phyloP scores from a whole-genome alignment of 2,888 invertebrate species.

The Thera britannica region DNA sequence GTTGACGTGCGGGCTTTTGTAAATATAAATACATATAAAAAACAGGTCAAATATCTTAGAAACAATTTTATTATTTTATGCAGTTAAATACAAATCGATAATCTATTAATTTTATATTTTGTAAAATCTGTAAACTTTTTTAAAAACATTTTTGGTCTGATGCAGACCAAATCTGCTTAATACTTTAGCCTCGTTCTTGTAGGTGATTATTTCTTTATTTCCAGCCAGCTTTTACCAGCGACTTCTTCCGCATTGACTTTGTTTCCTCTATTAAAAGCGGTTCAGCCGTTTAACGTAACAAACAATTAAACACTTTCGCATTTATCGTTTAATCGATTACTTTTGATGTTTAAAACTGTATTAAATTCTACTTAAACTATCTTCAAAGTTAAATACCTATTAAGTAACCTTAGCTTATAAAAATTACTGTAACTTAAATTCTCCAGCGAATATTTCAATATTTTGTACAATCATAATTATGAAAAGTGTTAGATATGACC shows the following conservation, averaged over 20 bases:
- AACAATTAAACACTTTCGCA: background rate
- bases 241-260: background rate
- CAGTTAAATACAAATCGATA: constrained; percentile 46
- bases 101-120: constrained; percentile 20
- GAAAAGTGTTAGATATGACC: background rate
- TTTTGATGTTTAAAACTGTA: constrained; percentile 4
- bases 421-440: background rate
- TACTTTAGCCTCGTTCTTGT: constrained; percentile 63
- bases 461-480: background rate
- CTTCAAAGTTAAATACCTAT: constrained; percentile 37
- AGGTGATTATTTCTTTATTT: constrained; percentile 32
- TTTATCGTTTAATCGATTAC: background rate
- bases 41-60: constrained; percentile 37
- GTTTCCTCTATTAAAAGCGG: background rate
- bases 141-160: constrained; percentile 65
- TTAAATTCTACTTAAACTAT: constrained; percentile 22
- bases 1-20: background rate
- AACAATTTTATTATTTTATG: constrained; percentile 50
- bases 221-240: background rate
- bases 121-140: constrained; percentile 26
- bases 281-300: background rate
- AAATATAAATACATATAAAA: constrained; percentile 12
- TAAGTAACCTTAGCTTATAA: constrained; percentile 7
- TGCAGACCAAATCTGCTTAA: constrained; percentile 69
- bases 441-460: background rate